These are phyloP conservation scores for Takifugu bimaculatus DNA, from an alignment of 2,113 vertebrate genomes.

Conservation along the genomic window DNA sequence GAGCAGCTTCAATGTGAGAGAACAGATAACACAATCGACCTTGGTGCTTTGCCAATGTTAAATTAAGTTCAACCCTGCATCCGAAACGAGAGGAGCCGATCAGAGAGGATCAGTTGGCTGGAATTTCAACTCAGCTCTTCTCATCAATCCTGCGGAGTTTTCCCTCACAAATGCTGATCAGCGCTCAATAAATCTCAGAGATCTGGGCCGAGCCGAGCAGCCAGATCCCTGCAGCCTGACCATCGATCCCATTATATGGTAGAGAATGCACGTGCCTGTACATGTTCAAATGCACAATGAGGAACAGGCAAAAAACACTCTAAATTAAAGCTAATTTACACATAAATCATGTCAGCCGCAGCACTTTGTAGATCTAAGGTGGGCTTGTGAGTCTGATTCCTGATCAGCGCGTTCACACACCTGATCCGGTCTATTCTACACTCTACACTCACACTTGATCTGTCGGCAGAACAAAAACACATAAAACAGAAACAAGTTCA, in stretches of 20 bases:
- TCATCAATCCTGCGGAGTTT: constrained; percentile 67
- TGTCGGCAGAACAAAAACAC: too few relatives aligned
- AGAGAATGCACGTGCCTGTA: constrained; percentile 20
- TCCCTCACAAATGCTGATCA: constrained; percentile 62
- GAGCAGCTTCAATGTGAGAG: not conserved
- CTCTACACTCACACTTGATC: too few relatives aligned
- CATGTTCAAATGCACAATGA: constrained; percentile 24
- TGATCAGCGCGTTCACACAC: too few relatives aligned
- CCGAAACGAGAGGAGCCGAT: constrained; percentile 42
- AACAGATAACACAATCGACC: constrained; percentile 29
- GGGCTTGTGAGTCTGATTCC: too few relatives aligned
- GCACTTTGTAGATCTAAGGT: too few relatives aligned
- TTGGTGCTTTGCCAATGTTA: constrained; percentile 36
- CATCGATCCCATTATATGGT: constrained; percentile 50
- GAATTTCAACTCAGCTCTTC: constrained; percentile 62
- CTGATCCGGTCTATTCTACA: too few relatives aligned
- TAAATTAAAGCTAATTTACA: too few relatives aligned
- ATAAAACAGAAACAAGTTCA: too few relatives aligned
- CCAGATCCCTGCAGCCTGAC: constrained; percentile 38
- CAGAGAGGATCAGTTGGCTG: constrained; percentile 37
- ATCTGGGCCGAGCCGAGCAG: constrained; percentile 65
- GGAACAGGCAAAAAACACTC: not conserved
- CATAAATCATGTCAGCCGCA: too few relatives aligned
- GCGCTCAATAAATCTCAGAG: constrained; percentile 69
- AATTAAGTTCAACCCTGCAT: constrained; percentile 34